Evolutionary conservation across 1,140 invertebrate species (phyloP), one percentile per base, ranked within the genome.

Genomic region (Rhyacophila brunnea): DNA sequence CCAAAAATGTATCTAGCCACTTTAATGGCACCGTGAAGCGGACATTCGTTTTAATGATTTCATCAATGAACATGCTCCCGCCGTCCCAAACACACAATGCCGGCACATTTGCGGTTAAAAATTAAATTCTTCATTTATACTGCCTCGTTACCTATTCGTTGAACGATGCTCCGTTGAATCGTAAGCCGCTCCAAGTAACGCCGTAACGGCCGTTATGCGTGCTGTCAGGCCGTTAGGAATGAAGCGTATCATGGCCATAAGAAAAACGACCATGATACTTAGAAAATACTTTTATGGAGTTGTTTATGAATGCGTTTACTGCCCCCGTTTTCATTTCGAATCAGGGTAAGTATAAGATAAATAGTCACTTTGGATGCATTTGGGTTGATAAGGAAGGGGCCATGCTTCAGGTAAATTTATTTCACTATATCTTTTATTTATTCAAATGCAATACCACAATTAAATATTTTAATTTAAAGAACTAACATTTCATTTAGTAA

Each of bases 251-350:
- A 53, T 53, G 48, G 35, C 38, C 36, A 11, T 47, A 60, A 60
- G 58, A 60, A 60, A 60, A 60, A 60, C 52, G 58, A 48, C 58
- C 49, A 28, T 23, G 44, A 53, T 60, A 52, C 58, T 60, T 47
- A 28, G 58, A 35, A 49, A 48, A 60, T 60, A 55, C 50, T 60
- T 55, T 48, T 55, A 55, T 53, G 15, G 43, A 53, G 58, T 60
- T 60, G 58, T 60, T 60, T 60, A 60, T 60, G 49, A 55, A 54
- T 50, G 58, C 58, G 51, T 54, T 60, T 60, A 60, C 34, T 55
- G 58, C 50, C 51, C 50, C 45, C 51, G 45, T 60, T 60, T 49
- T 60, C 58, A 43, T 55, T 60, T 35, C 35, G 32, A 44, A 50
- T 43, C 38, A 20, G 43, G 46, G 46, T 50, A 42, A 20, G 28